A percentile compares a stretch with the other conserved stretches of the same genome.
Evolutionary conservation across 2,888 invertebrate genomes (phyloP).

Genomic region (Hemithea aestivaria): DNA sequence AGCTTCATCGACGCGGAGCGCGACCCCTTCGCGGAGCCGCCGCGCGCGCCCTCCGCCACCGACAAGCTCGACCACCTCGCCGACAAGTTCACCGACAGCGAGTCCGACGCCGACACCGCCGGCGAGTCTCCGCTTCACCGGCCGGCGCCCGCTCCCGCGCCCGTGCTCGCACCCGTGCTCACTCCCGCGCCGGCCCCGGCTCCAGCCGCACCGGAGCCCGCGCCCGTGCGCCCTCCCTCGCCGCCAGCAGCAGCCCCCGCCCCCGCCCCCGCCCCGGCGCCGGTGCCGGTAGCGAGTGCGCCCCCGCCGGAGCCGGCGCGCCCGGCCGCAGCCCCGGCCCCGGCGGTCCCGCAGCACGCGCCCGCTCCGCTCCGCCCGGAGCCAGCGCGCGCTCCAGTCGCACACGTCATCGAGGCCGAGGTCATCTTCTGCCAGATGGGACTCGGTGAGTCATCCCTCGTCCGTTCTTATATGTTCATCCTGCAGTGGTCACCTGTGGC

Average conservation of each 20-base stretch:
- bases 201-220: constrained; percentile 30
- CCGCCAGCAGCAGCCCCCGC: constrained; percentile 22
- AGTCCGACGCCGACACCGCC: constrained; percentile 73
- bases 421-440: constrained; percentile 86
- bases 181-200: constrained; percentile 29
- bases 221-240: constrained; percentile 25
- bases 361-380: constrained; percentile 25
- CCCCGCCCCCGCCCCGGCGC: constrained; percentile 26
- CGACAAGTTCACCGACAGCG: constrained; percentile 80
- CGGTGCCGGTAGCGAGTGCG: constrained; percentile 53
- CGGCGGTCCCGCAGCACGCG: constrained; percentile 40
- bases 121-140: constrained; percentile 70
- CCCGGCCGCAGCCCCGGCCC: constrained; percentile 41
- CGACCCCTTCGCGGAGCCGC: constrained; percentile 59
- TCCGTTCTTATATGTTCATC: neutral
- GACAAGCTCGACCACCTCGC: constrained; percentile 68
- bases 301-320: constrained; percentile 21
- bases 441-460: constrained; percentile 74
- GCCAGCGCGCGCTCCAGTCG: constrained; percentile 50
- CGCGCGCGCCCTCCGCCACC: constrained; percentile 53
- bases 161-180: constrained; percentile 35
- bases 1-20: constrained; percentile 73
- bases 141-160: constrained; percentile 46
- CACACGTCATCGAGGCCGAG: constrained; percentile 81
- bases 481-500: too few relatives aligned